Conservation (phyloP, 2,888 invertebrate genomes). For the Agrochola lota region DNA sequence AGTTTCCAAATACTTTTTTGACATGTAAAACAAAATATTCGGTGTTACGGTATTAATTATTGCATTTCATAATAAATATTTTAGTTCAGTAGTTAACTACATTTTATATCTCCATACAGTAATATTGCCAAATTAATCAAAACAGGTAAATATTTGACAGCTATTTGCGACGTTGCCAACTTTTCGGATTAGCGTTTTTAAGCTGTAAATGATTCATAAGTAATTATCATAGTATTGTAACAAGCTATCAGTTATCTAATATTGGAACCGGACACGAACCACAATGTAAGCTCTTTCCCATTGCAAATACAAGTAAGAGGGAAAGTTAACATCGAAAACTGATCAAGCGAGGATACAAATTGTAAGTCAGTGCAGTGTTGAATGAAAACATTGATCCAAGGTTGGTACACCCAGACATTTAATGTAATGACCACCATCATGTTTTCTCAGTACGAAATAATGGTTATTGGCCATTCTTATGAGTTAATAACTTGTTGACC, state of each 20-base stretch:
- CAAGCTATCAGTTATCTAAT: not conserved
- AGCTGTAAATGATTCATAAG: not conserved
- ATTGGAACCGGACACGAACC: not conserved
- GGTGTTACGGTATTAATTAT: too few relatives aligned
- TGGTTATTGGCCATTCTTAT: conserved; percentile 6
- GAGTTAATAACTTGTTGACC: conserved; percentile 9
- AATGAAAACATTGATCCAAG: not conserved
- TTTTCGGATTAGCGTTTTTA: too few relatives aligned
- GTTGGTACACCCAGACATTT: not conserved
- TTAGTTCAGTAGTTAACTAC: too few relatives aligned
- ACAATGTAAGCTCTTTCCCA: not conserved
- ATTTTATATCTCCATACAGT: too few relatives aligned
- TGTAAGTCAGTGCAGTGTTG: not conserved
- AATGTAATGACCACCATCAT: conserved; percentile 3
- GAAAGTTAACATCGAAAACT: not conserved
- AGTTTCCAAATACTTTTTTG: too few relatives aligned
- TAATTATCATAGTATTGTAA: not conserved
- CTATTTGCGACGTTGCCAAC: too few relatives aligned
- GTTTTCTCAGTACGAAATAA: not conserved
- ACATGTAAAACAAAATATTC: too few relatives aligned
- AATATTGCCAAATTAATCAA: too few relatives aligned
- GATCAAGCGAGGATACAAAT: not conserved
- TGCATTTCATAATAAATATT: too few relatives aligned
- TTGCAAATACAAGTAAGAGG: not conserved
- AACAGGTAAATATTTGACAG: too few relatives aligned